Base-by-base conservation (phyloP, 2,888 invertebrate genomes). In the Zootermopsis nevadensis region DNA sequence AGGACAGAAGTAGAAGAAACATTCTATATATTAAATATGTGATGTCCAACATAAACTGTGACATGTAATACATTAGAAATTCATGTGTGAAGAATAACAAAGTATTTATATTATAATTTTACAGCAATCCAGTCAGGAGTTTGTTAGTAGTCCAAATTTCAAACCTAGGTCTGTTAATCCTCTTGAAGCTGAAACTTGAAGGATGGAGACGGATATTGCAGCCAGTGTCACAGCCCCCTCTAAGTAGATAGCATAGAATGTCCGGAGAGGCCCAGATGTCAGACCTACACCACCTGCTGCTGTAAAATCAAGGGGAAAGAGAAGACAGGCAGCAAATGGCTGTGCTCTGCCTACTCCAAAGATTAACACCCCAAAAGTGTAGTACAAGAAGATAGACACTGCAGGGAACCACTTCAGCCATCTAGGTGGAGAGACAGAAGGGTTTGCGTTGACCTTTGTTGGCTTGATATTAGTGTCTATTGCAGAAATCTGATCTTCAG, bases 291-390 rank as follows among this genome's bases (percentile, higher is more conserved):
- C 94, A 0, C 94, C 94, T 1, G 92, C 93, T 0, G 93, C 93
- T 10, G 94, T 94, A 86, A 95, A 94, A 87, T 94, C 94, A 84
- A 94, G 87, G 0, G 94, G 94, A 87, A 94, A 95, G 89, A 94
- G 90, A 31, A 93, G 87, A 84, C 92, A 90, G 74, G 93, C 93
- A 4, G 92, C 88, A 0, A 91, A 87, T 2, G 90, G 88, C 83
- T 91, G 89, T 12, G 89, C 88, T 77, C 94, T 89, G 2, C 91
- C 89, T 27, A 92, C 89, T 1, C 94, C 94, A 86, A 94, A 94
- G 31, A 91, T 87, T 0, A 93, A 85, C 74, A 93, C 91, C 0
- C 94, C 94, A 60, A 91, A 84, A 3, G 90, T 77, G 88, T 94
- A 94, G 88, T 94, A 94, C 22, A 90, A 67, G 0, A 90, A 84